Evolutionary conservation across 2,888 invertebrate genomes (phyloP), one percentile per base, ranked within the genome.

Genomic region (Polydrusus tereticollis): DNA sequence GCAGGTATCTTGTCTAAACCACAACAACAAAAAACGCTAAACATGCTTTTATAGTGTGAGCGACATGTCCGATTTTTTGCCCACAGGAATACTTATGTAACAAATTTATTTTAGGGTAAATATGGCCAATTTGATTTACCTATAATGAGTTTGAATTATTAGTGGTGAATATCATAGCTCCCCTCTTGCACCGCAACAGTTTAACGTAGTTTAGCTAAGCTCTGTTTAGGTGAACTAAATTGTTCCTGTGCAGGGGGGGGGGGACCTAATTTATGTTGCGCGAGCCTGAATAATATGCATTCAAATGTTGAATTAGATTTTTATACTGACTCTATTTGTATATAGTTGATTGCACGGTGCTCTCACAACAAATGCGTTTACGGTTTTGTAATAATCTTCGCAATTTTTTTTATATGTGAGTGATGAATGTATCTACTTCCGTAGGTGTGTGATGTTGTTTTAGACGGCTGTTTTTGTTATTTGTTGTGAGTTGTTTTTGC

Each of bases 241-340:
- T n/a, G 8, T 36, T 41, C 2, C 1, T 16, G 4, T 41, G n/a
- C n/a, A n/a, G n/a, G n/a, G n/a, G n/a, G n/a, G n/a, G n/a, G n/a
- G n/a, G n/a, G n/a, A n/a, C 41, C 23, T 23, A 2, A 12, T 1
- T 5, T 33, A 29, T 16, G 29, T 55, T 14, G 29, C 52, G 29
- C 29, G 29, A 55, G 52, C 10, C 18, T 18, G n/a, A 10, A 26
- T 23, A 60, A 41, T 26, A 43, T 41, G 60, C 43, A 41, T 23
- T 60, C 43, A 26, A 26, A 41, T 26, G 52, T 41, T 59, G 20
- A 12, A 41, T 55, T 55, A 36, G 23, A 57, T 43, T 23, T 66
- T 36, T 52, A 21, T 67, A 66, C 29, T 59, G 21, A 67, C 47
- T 29, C 67, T 59, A 45, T 59, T 36, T 67, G 58, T 59, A 67